Base-by-base conservation (phyloP, 2,113 vertebrate species). In the Stegastes partitus region DNA sequence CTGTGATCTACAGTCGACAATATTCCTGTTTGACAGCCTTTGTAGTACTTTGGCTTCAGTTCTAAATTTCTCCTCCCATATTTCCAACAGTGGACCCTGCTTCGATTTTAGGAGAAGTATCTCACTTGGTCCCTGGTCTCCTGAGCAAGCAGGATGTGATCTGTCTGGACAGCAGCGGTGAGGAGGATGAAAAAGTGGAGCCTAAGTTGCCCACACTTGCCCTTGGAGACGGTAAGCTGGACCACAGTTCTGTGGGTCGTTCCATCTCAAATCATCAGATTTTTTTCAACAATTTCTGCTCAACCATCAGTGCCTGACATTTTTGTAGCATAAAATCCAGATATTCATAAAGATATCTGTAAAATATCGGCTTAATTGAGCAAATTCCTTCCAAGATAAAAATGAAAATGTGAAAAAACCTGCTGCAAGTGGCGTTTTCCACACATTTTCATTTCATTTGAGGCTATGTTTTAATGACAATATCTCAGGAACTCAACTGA, bases 111-210 rank as follows among this genome's bases (percentile, higher is more conserved):
- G 95, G 93, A 11, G 97, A 98, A 65, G 95, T 95, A 4, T 94
- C 96, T 79, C 96, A 96, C 58, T 92, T 96, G 74, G 85, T 91
- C 11, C 86, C 96, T 18, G 92, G 92, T 87, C 94, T 95, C 62
- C 95, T 95, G 25, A 80, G 95, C 81, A 94, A 95, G 91, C 95
- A 97, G 87, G 98, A 99, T 85, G 95, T 99, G 54, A 99, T 99
- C 91, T 99, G 98, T 87, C 92, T 99, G 83, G 98, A 99, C 83
- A 98, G 96, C 88, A 96, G 95, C 18, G 94, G 92, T 58, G 98
- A 97, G 34, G 93, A 93, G 66, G 93, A 92, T 8, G 93, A 92
- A 65, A 69, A 74, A 56, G 62, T 57, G 5, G 92, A 91, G 19
- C 34, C 94, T 64, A 94, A 90, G 85, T 94, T 91, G 65, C 87